These are phyloP conservation scores for Unio delphinus DNA, from an alignment of 2,888 invertebrate species.

Conservation along the genomic window DNA sequence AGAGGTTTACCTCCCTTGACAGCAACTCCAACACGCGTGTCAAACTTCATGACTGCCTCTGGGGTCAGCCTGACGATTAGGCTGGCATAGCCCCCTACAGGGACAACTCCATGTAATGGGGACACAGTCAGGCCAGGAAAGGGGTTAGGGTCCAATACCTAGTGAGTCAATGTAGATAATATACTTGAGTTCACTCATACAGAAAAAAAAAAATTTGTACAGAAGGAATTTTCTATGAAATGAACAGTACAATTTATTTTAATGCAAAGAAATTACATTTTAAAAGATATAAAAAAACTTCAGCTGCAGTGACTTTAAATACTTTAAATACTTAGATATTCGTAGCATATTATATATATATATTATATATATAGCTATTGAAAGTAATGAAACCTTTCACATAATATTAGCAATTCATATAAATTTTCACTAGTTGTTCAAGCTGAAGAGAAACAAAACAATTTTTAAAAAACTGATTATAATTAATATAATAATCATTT, in stretches of 20 bases:
- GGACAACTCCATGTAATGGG: constrained; percentile 69
- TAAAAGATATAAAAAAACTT: too few relatives aligned
- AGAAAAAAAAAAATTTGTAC: neutral
- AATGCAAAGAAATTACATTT: neutral
- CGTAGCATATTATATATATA: too few relatives aligned
- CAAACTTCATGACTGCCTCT: constrained; percentile 70
- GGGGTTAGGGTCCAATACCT: constrained; percentile 70
- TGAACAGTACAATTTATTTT: neutral
- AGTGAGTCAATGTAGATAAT: constrained; percentile 4
- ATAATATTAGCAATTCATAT: too few relatives aligned
- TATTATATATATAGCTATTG: too few relatives aligned
- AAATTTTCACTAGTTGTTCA: too few relatives aligned
- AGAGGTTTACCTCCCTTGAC: constrained; percentile 67
- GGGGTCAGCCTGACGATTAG: constrained; percentile 66
- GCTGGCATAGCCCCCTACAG: constrained; percentile 68
- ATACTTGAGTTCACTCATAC: too few relatives aligned
- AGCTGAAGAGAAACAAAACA: too few relatives aligned
- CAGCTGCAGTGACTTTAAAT: too few relatives aligned
- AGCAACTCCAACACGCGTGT: constrained; percentile 65
- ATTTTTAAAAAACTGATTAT: too few relatives aligned
- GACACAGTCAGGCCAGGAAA: constrained; percentile 67
- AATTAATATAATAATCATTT: too few relatives aligned
- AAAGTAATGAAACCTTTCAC: too few relatives aligned
- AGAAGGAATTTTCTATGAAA: neutral
- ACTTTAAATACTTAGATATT: too few relatives aligned